Base-by-base conservation (phyloP, 2,797 vertebrate species). In the Liasis olivaceus region DNA sequence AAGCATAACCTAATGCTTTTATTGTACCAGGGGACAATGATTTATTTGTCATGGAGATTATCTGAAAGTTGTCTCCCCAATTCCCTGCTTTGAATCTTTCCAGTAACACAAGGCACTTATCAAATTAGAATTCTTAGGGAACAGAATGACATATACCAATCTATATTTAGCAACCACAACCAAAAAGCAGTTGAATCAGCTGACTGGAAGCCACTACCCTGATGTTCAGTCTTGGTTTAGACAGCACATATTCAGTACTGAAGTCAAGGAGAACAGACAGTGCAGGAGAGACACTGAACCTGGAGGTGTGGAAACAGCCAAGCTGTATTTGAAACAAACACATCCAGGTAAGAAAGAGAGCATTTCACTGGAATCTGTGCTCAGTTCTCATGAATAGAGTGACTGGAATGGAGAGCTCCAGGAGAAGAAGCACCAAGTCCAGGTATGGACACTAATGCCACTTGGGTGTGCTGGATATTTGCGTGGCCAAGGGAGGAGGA, bases 121-220 rank as follows among this genome's bases (percentile, higher is more conserved):
- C 91, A 66, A 84, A 54, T 13, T 92, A 24, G 42, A 93, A 92
- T 94, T 91, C 92, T 26, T 15, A 0, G 85, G 94, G 94, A 92
- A 95, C 77, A 94, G 96, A 95, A 89, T 95, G 95, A 94, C 86
- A 94, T 94, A 94, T 93, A 94, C 95, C 2, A 1, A 72, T 91
- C 89, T 97, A 97, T 96, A 96, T 96, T 96, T 97, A 97, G 97
- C 95, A 89, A 26, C 96, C 87, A 93, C 96, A 95, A 95, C 95
- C 95, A 91, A 96, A 91, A 95, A 95, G 95, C 97, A 91, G 96
- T 93, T 0, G 92, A 36, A 95, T 97, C 97, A 97, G 97, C 96
- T 97, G 97, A 96, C 96, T 93, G 95, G 92, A 96, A 93, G 95
- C 95, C 93, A 95, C 91, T 94, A 96, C 95, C 95, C 92, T 84